phyloP scores from a whole-genome alignment of 2,888 invertebrate species.

The Epistrophe eligans region DNA sequence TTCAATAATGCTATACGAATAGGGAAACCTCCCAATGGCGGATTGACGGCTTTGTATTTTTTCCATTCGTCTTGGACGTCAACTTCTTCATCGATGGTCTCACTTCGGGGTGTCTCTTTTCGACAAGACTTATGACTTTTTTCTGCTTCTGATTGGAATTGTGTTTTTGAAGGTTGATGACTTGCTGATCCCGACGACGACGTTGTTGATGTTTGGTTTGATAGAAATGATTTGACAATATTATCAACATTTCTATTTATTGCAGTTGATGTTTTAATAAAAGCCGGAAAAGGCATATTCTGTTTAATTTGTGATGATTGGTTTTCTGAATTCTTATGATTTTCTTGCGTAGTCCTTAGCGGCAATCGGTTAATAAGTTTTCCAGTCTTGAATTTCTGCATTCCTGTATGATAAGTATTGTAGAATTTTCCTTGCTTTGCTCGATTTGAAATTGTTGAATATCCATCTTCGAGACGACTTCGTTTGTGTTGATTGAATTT shows the following conservation, averaged over 20 bases:
- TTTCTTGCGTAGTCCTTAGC: background rate
- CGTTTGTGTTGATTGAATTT: background rate
- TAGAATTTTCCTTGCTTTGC: background rate
- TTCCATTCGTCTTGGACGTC: slow-evolving; percentile 6
- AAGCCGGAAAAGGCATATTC: background rate
- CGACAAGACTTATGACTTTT: background rate
- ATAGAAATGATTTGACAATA: slow-evolving; percentile 2
- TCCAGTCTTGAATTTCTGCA: background rate
- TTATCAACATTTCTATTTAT: background rate
- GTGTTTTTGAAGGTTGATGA: background rate
- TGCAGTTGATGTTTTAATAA: background rate
- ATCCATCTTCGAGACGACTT: background rate
- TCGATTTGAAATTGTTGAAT: background rate
- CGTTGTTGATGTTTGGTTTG: background rate
- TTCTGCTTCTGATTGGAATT: background rate
- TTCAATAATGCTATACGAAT: background rate
- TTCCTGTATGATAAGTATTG: background rate
- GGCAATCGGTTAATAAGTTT: background rate
- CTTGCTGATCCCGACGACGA: background rate
- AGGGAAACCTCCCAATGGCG: slow-evolving; percentile 8
- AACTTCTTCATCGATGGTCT: background rate
- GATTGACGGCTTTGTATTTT: background rate
- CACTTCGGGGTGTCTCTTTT: background rate
- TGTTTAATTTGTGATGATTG: background rate
- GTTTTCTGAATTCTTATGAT: background rate